Conservation (phyloP, 2,888 invertebrate species). For the Andrena dorsata region DNA sequence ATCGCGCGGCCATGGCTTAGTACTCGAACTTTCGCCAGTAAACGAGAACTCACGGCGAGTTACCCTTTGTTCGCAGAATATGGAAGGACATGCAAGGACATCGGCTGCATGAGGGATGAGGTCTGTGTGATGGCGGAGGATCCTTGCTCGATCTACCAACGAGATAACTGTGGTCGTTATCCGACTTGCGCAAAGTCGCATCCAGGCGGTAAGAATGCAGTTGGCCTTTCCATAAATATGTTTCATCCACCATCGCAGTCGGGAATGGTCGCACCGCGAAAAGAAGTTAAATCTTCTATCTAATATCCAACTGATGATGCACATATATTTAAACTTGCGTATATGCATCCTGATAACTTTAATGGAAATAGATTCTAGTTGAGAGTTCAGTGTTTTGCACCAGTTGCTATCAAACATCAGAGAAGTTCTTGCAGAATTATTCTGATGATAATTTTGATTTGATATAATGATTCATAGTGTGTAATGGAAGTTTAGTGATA, state of each 20-base stretch:
- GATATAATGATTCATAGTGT: too few relatives aligned
- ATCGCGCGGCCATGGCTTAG: constrained; percentile 36
- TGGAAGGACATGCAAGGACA: constrained; percentile 91
- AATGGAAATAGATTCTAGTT: too few relatives aligned
- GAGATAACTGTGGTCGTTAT: constrained; percentile 88
- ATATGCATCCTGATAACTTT: too few relatives aligned
- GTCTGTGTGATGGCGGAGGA: constrained; percentile 91
- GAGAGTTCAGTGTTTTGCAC: too few relatives aligned
- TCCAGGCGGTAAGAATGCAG: constrained; percentile 83
- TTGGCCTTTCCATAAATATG: constrained; percentile 48
- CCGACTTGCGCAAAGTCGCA: constrained; percentile 88
- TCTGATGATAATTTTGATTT: too few relatives aligned
- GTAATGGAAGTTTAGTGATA: too few relatives aligned
- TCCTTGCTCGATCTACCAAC: constrained; percentile 88
- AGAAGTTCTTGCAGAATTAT: too few relatives aligned
- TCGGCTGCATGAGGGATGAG: constrained; percentile 91
- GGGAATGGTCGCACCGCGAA: background rate
- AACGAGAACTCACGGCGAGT: constrained; percentile 30
- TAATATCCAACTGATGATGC: background rate
- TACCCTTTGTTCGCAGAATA: constrained; percentile 87
- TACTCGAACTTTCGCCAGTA: constrained; percentile 50
- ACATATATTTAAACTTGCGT: too few relatives aligned
- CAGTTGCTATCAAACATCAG: too few relatives aligned
- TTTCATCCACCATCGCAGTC: constrained; percentile 11
- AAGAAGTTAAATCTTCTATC: background rate